These are phyloP conservation scores for Geopemphigus sp. DNA, from an alignment of 1,140 invertebrate species.

Conservation along the genomic window DNA sequence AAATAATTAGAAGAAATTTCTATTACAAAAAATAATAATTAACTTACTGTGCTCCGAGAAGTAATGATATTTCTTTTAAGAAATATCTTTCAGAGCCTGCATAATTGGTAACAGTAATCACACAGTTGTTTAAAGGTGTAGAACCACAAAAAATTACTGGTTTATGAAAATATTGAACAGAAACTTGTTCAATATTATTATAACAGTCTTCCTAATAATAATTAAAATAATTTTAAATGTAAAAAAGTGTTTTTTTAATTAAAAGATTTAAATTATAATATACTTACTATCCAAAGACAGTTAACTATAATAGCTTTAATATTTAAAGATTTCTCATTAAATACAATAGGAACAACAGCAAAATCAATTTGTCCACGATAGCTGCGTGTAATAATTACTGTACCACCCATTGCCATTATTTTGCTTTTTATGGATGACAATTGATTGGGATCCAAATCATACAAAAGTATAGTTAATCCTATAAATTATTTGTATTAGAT, in stretches of 20 bases:
- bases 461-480: constrained; percentile 25
- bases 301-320: constrained; percentile 35
- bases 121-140: constrained; percentile 66
- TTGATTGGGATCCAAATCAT: constrained; percentile 32
- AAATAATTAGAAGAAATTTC: neutral
- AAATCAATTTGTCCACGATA: constrained; percentile 34
- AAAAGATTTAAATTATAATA: neutral
- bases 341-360: constrained; percentile 39
- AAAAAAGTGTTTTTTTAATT: no score
- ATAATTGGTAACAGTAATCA: constrained; percentile 76
- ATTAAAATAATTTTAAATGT: constrained; percentile 2
- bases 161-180: constrained; percentile 65
- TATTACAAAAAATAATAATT: neutral
- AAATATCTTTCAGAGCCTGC: constrained; percentile 68
- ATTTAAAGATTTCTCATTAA: constrained; percentile 29
- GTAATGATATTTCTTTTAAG: constrained; percentile 65
- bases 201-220: constrained; percentile 60
- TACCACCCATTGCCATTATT: constrained; percentile 43
- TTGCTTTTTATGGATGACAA: constrained; percentile 34
- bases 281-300: constrained; percentile 47
- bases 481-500: neutral
- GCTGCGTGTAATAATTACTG: constrained; percentile 29
- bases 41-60: constrained; percentile 68
- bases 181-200: constrained; percentile 56
- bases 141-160: constrained; percentile 59